These are phyloP conservation scores for Drosophila nasuta DNA, from an alignment of 1,140 invertebrate genomes.

Conservation along the genomic window DNA sequence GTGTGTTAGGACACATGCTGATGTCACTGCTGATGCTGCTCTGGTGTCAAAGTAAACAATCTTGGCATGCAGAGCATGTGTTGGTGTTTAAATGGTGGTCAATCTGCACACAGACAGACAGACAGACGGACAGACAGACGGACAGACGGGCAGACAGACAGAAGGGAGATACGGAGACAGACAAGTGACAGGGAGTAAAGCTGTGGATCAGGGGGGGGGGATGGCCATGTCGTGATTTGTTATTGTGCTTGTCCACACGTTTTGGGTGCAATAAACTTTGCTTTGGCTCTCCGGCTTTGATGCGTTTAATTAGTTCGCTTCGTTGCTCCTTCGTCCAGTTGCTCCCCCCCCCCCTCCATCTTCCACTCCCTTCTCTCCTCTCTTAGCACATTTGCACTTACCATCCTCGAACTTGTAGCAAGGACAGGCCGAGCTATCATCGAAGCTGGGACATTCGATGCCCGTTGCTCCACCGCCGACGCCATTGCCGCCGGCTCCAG, in stretches of 20 bases:
- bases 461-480: slow-evolving; percentile 52
- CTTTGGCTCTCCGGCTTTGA: slow-evolving; percentile 35
- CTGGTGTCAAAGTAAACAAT: slow-evolving; percentile 53
- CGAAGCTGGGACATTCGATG: slow-evolving; percentile 88
- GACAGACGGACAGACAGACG: not conserved
- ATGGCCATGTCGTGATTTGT: slow-evolving; percentile 40
- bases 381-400: slow-evolving; percentile 73
- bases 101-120: slow-evolving; percentile 15
- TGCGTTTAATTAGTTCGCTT: slow-evolving; percentile 52
- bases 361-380: too few species aligned
- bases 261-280: slow-evolving; percentile 64
- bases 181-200: not conserved
- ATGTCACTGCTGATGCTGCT: slow-evolving; percentile 15
- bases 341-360: too few species aligned
- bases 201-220: not conserved
- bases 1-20: slow-evolving; percentile 2
- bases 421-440: slow-evolving; percentile 91
- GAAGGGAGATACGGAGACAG: not conserved
- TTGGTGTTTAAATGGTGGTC: slow-evolving; percentile 48
- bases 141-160: not conserved
- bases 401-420: slow-evolving; percentile 96
- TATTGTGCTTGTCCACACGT: slow-evolving; percentile 53
- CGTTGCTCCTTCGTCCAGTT: slow-evolving; percentile 44
- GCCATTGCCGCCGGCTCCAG: slow-evolving; percentile 13
- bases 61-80: slow-evolving; percentile 46